A percentile compares a stretch with the other conserved stretches of the same genome.
These are phyloP conservation scores for Halocaridina rubra DNA, from an alignment of 2,888 invertebrate genomes.

Conservation along the genomic window DNA sequence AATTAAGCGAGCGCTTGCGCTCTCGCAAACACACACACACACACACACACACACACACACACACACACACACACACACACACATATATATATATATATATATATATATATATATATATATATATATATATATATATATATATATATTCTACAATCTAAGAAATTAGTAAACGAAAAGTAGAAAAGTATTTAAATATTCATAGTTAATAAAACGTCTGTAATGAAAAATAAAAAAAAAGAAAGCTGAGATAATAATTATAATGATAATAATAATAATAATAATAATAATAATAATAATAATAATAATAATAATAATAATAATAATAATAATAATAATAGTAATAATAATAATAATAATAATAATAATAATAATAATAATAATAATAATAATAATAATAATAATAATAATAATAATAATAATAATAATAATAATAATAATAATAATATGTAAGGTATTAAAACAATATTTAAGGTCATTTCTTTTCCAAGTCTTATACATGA, in stretches of 20 bases:
- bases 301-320: conserved; percentile 5
- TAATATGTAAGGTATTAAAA: not conserved
- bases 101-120: not conserved
- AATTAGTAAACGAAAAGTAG: not conserved
- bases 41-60: conserved; percentile 1
- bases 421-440: not conserved
- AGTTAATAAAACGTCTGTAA: not conserved
- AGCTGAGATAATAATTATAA: not conserved
- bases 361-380: not conserved
- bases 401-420: not conserved
- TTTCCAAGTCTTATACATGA: not conserved
- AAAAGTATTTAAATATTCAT: not conserved
- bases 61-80: conserved; percentile 1
- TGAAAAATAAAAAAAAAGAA: not conserved
- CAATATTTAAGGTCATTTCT: not conserved
- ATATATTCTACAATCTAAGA: not conserved
- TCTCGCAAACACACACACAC: too few relatives aligned
- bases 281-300: conserved; percentile 9
- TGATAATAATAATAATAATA: not conserved
- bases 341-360: not conserved
- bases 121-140: not conserved
- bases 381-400: not conserved
- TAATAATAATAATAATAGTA: conserved; percentile 12
- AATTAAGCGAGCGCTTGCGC: too few relatives aligned
- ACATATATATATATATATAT: not conserved